Conservation (phyloP, 2,113 vertebrate genomes). For the Sardina pilchardus region DNA sequence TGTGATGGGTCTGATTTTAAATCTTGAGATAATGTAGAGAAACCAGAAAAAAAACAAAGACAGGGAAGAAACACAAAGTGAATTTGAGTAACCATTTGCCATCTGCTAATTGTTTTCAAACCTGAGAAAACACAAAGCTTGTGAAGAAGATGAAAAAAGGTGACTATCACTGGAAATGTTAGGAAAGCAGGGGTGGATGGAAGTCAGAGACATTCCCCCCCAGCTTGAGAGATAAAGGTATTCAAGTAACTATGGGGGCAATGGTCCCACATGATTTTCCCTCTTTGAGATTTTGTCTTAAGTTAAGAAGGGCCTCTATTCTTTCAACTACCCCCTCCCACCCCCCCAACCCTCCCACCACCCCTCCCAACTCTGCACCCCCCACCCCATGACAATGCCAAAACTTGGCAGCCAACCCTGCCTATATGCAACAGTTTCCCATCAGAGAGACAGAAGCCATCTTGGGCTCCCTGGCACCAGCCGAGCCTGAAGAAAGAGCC, state of each 20-base stretch:
- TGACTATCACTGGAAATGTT: too few species aligned
- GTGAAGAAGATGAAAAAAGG: too few species aligned
- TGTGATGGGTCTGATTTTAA: too few species aligned
- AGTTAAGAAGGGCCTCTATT: slow-evolving; percentile 63
- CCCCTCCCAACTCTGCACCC: not conserved
- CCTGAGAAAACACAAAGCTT: too few species aligned
- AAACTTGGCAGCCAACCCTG: slow-evolving; percentile 76
- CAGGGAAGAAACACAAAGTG: not conserved
- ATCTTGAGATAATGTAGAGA: too few species aligned
- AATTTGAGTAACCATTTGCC: too few species aligned
- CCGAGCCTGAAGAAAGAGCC: slow-evolving; percentile 63
- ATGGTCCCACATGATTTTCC: slow-evolving; percentile 68
- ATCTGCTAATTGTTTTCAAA: too few species aligned
- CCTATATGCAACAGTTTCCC: slow-evolving; percentile 75
- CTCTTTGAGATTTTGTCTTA: slow-evolving; percentile 5
- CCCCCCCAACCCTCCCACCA: not conserved
- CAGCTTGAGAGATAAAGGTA: not conserved
- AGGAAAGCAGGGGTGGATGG: not conserved
- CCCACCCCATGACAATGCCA: slow-evolving; percentile 66
- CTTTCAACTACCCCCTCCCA: slow-evolving; percentile 31
- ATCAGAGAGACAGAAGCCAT: slow-evolving; percentile 68
- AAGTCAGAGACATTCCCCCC: not conserved
- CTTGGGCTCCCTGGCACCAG: slow-evolving; percentile 69
- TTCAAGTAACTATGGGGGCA: not conserved
- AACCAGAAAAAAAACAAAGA: not conserved